phyloP scores from a whole-genome alignment of 37 sponge, comb jelly and placozoan species.

The Dysidea cf. avara region DNA sequence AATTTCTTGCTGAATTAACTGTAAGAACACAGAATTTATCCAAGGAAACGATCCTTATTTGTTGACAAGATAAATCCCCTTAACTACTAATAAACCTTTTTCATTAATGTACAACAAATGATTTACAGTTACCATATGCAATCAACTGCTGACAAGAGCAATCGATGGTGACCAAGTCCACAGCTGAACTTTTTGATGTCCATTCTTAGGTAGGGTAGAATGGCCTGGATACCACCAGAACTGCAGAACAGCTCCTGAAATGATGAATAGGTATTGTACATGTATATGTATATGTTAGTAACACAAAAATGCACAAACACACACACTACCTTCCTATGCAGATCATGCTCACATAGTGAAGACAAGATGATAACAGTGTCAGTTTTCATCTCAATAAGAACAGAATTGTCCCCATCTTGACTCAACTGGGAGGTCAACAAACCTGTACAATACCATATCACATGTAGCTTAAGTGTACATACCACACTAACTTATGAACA shows the following conservation, averaged over 20 bases:
- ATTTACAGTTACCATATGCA: conserved; percentile 69
- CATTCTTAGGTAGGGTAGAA: conserved; percentile 70
- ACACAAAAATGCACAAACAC: neutral
- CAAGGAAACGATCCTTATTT: too few relatives aligned
- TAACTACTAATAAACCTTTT: too few relatives aligned
- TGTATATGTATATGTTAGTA: neutral
- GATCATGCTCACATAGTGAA: conserved; percentile 55
- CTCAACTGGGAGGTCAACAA: neutral
- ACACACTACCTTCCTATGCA: conserved; percentile 49
- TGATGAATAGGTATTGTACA: neutral
- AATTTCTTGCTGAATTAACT: too few relatives aligned
- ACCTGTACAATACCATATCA: neutral
- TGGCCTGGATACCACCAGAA: conserved; percentile 75
- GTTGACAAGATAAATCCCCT: too few relatives aligned
- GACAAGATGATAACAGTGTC: conserved; percentile 81
- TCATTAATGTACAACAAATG: neutral
- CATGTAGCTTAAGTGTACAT: neutral
- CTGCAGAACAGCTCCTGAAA: conserved; percentile 91
- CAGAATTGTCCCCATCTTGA: neutral
- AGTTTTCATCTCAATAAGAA: conserved; percentile 75
- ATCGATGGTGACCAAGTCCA: conserved; percentile 89
- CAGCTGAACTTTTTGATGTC: conserved; percentile 57
- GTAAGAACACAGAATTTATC: too few relatives aligned
- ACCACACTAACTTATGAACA: conserved; percentile 61
- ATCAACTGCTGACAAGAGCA: conserved; percentile 81